Evolutionary conservation across 1,140 invertebrate genomes (phyloP).

Genomic region (Apis florea): DNA sequence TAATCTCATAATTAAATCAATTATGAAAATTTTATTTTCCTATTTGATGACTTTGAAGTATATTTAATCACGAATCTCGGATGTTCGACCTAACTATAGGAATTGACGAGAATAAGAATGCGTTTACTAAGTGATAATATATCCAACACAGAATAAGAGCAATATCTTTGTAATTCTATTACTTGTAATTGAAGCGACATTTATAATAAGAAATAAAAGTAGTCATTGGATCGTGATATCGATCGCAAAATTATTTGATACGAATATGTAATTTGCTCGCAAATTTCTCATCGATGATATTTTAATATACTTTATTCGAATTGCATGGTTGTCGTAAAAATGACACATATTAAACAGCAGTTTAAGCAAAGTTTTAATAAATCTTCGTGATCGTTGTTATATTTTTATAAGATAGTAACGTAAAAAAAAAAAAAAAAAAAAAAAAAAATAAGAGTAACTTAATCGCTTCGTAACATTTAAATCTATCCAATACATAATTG

Average conservation of each 20-base stretch:
- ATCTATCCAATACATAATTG: not conserved
- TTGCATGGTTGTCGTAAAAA: constrained; percentile 5
- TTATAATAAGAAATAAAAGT: not conserved
- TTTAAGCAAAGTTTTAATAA: not conserved
- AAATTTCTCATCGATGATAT: constrained; percentile 3
- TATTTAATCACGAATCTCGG: too few relatives aligned
- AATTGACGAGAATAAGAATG: too few relatives aligned
- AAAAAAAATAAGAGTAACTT: not conserved
- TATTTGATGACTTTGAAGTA: too few relatives aligned
- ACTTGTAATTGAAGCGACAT: not conserved
- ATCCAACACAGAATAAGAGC: not conserved
- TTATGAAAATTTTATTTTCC: too few relatives aligned
- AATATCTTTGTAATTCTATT: not conserved
- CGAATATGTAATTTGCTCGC: constrained; percentile 10
- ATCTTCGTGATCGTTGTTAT: constrained; percentile 3
- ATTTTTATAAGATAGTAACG: not conserved
- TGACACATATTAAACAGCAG: not conserved
- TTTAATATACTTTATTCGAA: not conserved
- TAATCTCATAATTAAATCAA: too few relatives aligned
- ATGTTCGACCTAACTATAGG: too few relatives aligned
- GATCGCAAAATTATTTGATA: not conserved
- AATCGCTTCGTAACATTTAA: not conserved
- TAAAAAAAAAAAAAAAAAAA: not conserved
- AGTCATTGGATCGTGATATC: not conserved
- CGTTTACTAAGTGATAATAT: too few relatives aligned